Evolutionary conservation across 2,113 vertebrate species (phyloP), one percentile per base, ranked within the genome.

Genomic region (Oreocharis arfaki): DNA sequence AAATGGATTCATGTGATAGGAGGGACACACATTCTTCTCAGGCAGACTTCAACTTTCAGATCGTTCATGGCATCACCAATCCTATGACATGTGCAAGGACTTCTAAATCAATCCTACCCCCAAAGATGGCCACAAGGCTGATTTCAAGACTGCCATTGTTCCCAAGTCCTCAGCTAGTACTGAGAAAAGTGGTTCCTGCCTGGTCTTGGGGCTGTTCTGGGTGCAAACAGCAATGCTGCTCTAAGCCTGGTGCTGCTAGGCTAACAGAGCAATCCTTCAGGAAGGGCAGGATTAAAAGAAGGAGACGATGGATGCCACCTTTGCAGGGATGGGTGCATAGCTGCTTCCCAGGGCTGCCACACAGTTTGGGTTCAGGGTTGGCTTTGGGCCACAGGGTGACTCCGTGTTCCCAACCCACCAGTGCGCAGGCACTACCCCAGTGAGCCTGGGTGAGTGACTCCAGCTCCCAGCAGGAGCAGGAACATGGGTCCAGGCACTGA

Each of bases 291-390:
- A 42, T 44, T 46, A 30, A 39, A 24, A 73, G 27, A 70, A 73
- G 26, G 50, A 37, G 26, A 63, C 0, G 0, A 20, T 28, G 50
- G 41, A 55, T 23, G 13, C 6, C 0, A 0, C 35, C 11, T 91
- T 64, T 86, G 39, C 37, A 50, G 53, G 11, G 44, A 63, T 4
- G 4, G 39, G 41, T 2, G 9, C 12, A 10, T 1, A 26, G 27
- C 42, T 78, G 17, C 18, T 93, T 65, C 30, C 23, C 19, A 41
- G n/a, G 47, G 30, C 6, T 74, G 35, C 7, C 4, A 7, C 39
- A 44, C 1, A 4, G 8, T 46, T 77, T 6, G 8, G 28, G 8
- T 20, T 89, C 39, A 32, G 23, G 13, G 6, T 24, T 16, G 46
- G 55, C 33, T 85, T 39, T 94, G 23, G 77, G 56, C 13, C 23